A percentile compares a stretch with the other conserved stretches of the same genome.
phyloP scores from a whole-genome alignment of 2,888 invertebrate species.

The Diadegma fenestrale region DNA sequence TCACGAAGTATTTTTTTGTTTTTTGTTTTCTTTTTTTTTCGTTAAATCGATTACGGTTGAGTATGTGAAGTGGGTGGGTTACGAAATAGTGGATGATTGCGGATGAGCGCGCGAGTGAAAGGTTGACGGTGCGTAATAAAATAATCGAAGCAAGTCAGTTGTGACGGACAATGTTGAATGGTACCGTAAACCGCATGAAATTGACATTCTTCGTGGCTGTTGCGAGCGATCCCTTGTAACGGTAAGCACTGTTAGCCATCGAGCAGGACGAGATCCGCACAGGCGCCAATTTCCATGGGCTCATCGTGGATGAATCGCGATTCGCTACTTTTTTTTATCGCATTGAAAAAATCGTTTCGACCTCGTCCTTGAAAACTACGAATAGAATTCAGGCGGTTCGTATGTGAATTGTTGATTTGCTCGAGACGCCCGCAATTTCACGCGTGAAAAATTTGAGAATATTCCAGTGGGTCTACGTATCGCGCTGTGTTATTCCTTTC shows the following conservation, averaged over 20 bases:
- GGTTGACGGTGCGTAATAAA: constrained; percentile 53
- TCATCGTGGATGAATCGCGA: constrained; percentile 22
- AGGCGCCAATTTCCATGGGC: constrained; percentile 44
- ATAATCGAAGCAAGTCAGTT: constrained; percentile 72
- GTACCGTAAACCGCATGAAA: constrained; percentile 83
- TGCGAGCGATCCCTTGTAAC: constrained; percentile 81
- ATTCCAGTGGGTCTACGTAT: background rate
- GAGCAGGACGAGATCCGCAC: constrained; percentile 55
- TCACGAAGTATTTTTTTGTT: background rate
- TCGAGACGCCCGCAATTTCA: background rate
- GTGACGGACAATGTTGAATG: constrained; percentile 77
- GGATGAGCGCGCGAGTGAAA: constrained; percentile 38
- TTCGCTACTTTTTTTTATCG: background rate
- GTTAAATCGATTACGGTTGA: background rate
- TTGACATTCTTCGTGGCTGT: constrained; percentile 80
- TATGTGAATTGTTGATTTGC: background rate
- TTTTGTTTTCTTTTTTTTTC: constrained; percentile 19
- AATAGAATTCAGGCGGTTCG: too few relatives aligned
- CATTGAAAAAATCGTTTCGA: background rate
- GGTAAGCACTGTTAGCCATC: constrained; percentile 83
- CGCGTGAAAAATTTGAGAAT: background rate
- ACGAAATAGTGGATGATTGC: constrained; percentile 32
- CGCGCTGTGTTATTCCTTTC: background rate
- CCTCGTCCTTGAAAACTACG: background rate
- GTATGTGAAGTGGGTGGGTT: background rate